Base-by-base conservation (phyloP, 2,888 invertebrate species). In the Pseudoips prasinana region DNA sequence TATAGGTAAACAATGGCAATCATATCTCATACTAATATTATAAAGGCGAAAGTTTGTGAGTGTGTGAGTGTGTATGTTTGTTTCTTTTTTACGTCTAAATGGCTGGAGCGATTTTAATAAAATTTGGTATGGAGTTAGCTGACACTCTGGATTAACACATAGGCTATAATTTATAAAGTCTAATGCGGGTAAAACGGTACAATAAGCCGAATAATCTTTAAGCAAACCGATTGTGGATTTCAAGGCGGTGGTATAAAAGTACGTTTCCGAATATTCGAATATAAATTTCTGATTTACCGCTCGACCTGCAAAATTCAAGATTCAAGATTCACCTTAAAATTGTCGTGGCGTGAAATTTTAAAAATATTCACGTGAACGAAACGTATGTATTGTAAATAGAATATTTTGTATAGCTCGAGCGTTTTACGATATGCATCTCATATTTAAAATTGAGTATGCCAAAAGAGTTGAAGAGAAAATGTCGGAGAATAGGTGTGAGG, bases 261-360 rank as follows among this genome's bases (percentile, higher is more conserved):
- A 7, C 7, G 64, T 64, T 62, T 59, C 48, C 35, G 24, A 56
- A 69, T 65, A 71, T 65, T 59, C 39, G 59, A 68, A 75, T 64
- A 67, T 65, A 72, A 70, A 75, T 75, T 66, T 62, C 61, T 65
- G 48, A 74, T 78, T 76, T 74, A 67, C 64, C 64, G 57, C 50
- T 59, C 65, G 66, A 67, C 65, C 63, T 52, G 55, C 30, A 42
- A 56, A 51, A 51, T 54, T 48, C 38, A 25, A 56, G 44, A 57
- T 54, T 52, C 56, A 40, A 54, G 52, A 52, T 49, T 54, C 45
- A 36, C 45, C 34, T 39, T 36, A 43, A 55, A 55, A 46, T 49
- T 52, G 52, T 40, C 37, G 45, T 23, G 33, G 43, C 39, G 38
- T 56, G 56, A 57, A 57, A 72, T 66, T 73, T 61, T 56, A 56